phyloP scores from a whole-genome alignment of 2,113 vertebrate species.

The Macrotus californicus region DNA sequence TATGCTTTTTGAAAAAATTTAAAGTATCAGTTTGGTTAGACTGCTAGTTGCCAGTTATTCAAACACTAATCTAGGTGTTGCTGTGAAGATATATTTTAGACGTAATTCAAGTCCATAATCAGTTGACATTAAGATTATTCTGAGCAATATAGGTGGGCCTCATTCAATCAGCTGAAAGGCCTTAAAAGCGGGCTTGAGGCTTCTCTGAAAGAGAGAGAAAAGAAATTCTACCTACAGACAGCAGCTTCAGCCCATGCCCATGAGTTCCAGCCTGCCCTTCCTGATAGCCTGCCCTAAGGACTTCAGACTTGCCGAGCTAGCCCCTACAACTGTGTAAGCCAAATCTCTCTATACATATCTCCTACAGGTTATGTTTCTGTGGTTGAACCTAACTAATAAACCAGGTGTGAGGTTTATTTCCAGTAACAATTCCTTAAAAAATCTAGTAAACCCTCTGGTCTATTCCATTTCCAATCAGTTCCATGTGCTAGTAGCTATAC shows the following conservation, averaged over 20 bases:
- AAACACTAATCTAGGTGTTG: conserved; percentile 18
- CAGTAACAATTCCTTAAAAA: conserved; percentile 30
- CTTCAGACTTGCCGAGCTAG: not conserved
- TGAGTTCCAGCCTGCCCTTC: not conserved
- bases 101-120: conserved; percentile 19
- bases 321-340: not conserved
- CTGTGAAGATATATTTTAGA: not conserved
- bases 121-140: not conserved
- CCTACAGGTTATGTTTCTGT: not conserved
- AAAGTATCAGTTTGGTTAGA: not conserved
- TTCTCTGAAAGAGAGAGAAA: not conserved
- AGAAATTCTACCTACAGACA: not conserved
- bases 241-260: not conserved
- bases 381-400: conserved; percentile 6
- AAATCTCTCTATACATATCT: not conserved
- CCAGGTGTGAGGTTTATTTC: conserved; percentile 10
- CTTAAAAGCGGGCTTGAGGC: not conserved
- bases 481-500: conserved; percentile 49
- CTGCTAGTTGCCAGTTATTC: not conserved
- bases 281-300: not conserved
- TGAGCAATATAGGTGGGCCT: not conserved
- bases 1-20: not conserved
- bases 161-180: not conserved
- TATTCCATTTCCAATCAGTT: conserved; percentile 42
- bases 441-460: conserved; percentile 20